Base-by-base conservation (phyloP, 1,140 invertebrate species). In the Drosophila erecta region DNA sequence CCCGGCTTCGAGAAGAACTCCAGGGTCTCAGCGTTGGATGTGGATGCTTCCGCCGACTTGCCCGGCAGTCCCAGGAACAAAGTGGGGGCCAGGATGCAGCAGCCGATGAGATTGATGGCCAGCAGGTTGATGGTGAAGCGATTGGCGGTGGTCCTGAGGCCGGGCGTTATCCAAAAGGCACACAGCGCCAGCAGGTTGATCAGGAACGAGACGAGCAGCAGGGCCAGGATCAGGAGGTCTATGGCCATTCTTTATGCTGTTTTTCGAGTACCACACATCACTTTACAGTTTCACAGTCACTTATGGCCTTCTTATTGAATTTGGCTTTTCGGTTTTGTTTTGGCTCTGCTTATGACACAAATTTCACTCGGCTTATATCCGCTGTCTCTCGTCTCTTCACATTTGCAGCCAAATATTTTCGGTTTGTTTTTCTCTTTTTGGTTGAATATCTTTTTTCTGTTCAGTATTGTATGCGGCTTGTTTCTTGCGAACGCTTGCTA, bases 161-260 rank as follows among this genome's bases (percentile, higher is more conserved):
- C 86, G 10, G 91, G 91, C 35, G 91, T 92, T 44, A 92, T 84
- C 91, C 91, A 92, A 67, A 92, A 92, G 41, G 91, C 91, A 66
- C 90, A 91, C 69, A 92, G 65, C 50, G 91, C 91, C 76, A 92
- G 64, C 61, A 91, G 70, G 73, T 92, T 92, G 51, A 92, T 91
- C 65, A 86, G 74, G 64, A 92, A 92, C 60, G 91, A 92, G 73
- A 92, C 69, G 64, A 92, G 74, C 73, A 92, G 79, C 81, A 92
- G 75, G 70, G 79, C 83, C 66, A 92, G 73, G 67, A 92, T 92
- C 38, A 92, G 79, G 51, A 92, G 91, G 79, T 92, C 91, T 89
- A 92, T 92, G 72, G 91, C 91, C 91, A 92, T 92, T 79, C 55
- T 71, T 74, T 65, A 55, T 75, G 40, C 55, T 76, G 51, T 73